Evolutionary conservation across 1,140 invertebrate species (phyloP).

Genomic region (Frieseomelitta varia): DNA sequence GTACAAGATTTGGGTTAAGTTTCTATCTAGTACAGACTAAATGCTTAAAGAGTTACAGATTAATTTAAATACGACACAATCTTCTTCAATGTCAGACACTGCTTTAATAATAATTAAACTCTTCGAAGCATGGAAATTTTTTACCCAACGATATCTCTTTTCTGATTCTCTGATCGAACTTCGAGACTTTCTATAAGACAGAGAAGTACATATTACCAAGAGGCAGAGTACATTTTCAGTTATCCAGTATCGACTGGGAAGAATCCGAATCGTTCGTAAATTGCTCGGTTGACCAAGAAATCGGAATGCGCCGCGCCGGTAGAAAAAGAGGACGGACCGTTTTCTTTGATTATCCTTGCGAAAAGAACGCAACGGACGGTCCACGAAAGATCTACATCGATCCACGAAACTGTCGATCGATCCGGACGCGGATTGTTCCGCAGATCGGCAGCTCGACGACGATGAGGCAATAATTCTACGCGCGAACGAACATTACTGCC

Average conservation of each 20-base stretch:
- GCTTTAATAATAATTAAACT: not conserved
- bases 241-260: not conserved
- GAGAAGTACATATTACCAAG: not conserved
- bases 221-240: not conserved
- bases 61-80: not conserved
- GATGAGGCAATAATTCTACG: conserved; percentile 79
- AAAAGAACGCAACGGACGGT: not conserved
- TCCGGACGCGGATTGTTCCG: not conserved
- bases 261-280: not conserved
- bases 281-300: not conserved
- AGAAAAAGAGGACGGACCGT: conserved; percentile 14
- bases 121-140: fast-evolving
- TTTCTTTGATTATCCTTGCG: conserved; percentile 28
- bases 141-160: not conserved
- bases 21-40: no score
- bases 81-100: fast-evolving
- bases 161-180: not conserved
- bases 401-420: not conserved
- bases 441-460: conserved; percentile 11
- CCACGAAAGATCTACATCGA: not conserved
- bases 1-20: no score
- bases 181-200: not conserved
- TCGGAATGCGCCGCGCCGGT: not conserved
- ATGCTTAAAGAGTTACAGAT: not conserved
- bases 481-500: conserved; percentile 79